Conservation (phyloP, 2,113 vertebrate species). For the Crotalus helleri region DNA sequence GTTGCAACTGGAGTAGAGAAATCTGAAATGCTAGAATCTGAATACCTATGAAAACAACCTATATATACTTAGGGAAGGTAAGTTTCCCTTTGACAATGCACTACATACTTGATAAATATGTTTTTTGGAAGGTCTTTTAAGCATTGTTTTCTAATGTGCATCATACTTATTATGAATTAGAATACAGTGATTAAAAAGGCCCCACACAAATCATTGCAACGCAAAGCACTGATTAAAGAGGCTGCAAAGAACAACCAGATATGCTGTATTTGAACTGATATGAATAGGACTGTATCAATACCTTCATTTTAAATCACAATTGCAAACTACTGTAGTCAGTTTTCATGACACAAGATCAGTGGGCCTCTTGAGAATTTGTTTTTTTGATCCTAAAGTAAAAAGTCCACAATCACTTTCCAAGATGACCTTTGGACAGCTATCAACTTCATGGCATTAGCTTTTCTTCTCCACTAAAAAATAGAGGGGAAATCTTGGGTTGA, state of each 20-base stretch:
- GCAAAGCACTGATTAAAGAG: background rate
- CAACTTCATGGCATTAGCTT: rapidly evolving
- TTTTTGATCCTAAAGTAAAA: rapidly evolving
- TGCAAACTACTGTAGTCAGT: rapidly evolving
- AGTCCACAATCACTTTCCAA: rapidly evolving
- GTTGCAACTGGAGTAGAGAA: background rate
- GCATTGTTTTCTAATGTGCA: background rate
- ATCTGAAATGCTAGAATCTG: background rate
- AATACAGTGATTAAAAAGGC: rapidly evolving
- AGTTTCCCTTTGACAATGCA: background rate
- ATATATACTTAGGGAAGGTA: background rate
- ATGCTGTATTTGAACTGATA: background rate
- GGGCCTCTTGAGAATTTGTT: background rate
- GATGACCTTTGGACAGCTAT: rapidly evolving
- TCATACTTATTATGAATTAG: background rate
- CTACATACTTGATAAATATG: background rate
- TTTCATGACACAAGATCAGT: background rate
- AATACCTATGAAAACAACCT: background rate
- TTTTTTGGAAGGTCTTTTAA: background rate
- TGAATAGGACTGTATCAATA: background rate
- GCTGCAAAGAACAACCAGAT: background rate
- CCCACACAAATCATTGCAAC: background rate
- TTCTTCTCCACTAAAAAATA: background rate
- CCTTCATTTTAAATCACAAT: background rate
- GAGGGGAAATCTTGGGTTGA: rapidly evolving